phyloP scores from a whole-genome alignment of 1,140 invertebrate species.

The Anoplolepis gracilipes region DNA sequence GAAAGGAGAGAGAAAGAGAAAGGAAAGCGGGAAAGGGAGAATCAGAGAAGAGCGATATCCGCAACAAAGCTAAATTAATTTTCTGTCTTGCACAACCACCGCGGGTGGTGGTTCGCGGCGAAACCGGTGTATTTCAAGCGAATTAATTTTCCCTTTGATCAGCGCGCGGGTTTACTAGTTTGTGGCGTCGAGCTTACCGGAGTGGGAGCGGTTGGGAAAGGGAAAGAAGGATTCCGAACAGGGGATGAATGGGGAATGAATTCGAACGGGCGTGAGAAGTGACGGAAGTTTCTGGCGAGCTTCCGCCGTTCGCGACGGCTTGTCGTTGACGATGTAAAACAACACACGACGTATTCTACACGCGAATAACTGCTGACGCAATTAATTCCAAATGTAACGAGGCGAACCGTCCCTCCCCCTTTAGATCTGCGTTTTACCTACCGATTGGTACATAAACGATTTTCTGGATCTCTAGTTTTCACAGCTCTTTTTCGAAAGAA shows the following conservation, averaged over 20 bases:
- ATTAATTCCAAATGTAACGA: constrained; percentile 31
- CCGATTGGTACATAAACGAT: neutral
- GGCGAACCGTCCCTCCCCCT: neutral
- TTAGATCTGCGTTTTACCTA: neutral
- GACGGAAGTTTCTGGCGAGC: constrained; percentile 39
- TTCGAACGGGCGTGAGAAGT: neutral
- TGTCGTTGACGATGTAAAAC: constrained; percentile 33
- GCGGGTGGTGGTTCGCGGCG: constrained; percentile 13
- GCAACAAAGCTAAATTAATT: constrained; percentile 65
- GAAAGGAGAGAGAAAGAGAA: neutral
- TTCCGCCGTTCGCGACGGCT: constrained; percentile 25
- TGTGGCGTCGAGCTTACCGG: constrained; percentile 32
- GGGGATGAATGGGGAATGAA: neutral
- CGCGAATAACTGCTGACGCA: neutral
- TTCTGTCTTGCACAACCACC: constrained; percentile 45
- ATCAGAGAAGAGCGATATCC: constrained; percentile 49
- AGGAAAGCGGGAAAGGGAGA: neutral
- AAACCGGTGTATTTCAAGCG: constrained; percentile 58
- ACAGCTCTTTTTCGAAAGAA: neutral
- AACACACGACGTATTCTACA: neutral
- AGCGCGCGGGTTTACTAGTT: constrained; percentile 56
- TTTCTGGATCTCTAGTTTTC: neutral
- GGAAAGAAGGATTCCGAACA: neutral
- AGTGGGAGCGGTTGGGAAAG: neutral
- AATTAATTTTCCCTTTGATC: constrained; percentile 70